Base-by-base conservation (phyloP, 1,140 invertebrate genomes). In the Atta texana region DNA sequence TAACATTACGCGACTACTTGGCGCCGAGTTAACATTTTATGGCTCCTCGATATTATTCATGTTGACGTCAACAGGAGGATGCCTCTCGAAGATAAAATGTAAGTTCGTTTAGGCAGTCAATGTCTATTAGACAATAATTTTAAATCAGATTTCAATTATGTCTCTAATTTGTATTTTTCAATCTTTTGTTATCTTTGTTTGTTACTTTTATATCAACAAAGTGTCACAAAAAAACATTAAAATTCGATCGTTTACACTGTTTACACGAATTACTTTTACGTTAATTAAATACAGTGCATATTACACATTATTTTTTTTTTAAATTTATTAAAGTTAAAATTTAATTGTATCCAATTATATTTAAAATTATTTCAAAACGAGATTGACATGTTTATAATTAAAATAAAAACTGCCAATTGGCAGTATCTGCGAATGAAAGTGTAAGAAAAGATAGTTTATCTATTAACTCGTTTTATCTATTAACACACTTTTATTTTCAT, bases 1-100 rank as follows among this genome's bases (percentile, higher is more conserved):
- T 87, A 68, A 78, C 39, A 31, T 74, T 49, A 68, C 4, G 74
- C 90, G 92, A 69, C 82, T 71, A 89, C 18, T 90, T 75, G 91
- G 92, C 92, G 92, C 92, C 92, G 69, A 55, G 74, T 87, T 89
- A 90, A 88, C 87, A 87, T 92, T 91, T 92, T 91, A 91, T 86
- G 74, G 34, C 72, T 82, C 66, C 66, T 69, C 72, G 34, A 63
- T 55, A 74, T 87, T 89, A 82, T 59, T 87, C 66, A 31, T 10
- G 68, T 85, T 89, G 88, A 90, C 88, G 61, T 90, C 89, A 90
- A 68, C 61, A 24, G 61, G 69, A 53, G 28, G 53, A 80, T 77
- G 77, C 44, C 77, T 85, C 69, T 85, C 69, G 68, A 53, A 85
- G 82, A 89, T 84, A 90, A 90, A 87, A 92, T 68, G 81, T 55